Conservation (phyloP, 2,113 vertebrate genomes). For the Pyrgilauda ruficollis region DNA sequence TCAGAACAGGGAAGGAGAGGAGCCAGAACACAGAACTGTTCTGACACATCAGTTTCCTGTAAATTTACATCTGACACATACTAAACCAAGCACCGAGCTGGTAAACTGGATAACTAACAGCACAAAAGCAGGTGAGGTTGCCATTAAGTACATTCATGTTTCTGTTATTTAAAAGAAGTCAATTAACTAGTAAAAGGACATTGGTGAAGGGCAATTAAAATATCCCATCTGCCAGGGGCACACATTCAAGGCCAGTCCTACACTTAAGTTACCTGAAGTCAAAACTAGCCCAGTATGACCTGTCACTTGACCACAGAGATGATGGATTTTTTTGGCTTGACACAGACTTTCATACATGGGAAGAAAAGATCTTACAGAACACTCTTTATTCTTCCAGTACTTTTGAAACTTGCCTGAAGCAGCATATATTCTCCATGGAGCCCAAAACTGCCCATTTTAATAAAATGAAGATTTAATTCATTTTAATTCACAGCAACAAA, state of each 20-base stretch:
- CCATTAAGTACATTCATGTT: fast-evolving
- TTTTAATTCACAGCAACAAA: neutral
- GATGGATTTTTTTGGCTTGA: neutral
- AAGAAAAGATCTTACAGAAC: neutral
- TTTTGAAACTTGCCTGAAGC: neutral
- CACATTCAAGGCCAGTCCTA: neutral
- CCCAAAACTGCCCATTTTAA: neutral
- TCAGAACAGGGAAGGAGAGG: neutral
- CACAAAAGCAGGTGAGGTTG: neutral
- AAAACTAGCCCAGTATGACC: neutral
- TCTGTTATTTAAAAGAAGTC: neutral
- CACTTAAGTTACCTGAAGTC: neutral
- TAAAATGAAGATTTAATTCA: neutral
- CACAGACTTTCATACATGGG: neutral
- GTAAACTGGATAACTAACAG: neutral
- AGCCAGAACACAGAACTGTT: neutral
- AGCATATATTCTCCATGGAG: neutral
- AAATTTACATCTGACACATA: neutral
- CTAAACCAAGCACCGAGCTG: neutral
- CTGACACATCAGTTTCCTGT: neutral
- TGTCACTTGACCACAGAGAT: neutral
- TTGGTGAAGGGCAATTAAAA: neutral
- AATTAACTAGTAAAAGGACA: neutral
- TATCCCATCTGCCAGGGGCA: neutral
- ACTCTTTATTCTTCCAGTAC: neutral